Evolutionary conservation across 2,888 invertebrate species (phyloP), one percentile per base, ranked within the genome.

Genomic region (Tanypteryx hageni): DNA sequence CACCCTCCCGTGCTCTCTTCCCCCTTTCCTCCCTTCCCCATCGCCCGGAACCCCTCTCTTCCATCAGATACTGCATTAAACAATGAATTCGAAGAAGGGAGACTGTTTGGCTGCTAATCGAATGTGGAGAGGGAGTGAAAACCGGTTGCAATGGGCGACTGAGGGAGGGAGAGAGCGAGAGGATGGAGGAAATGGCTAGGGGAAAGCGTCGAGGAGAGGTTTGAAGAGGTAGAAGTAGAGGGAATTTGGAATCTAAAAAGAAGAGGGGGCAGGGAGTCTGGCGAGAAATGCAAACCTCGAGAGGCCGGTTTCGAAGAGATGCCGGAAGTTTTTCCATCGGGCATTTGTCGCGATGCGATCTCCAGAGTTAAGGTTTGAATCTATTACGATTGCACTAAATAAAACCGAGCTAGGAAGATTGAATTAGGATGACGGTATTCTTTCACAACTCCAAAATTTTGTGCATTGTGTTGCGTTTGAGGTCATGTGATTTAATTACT

Each of bases 51-150:
- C 44, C 31, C 31, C 61, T 59, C 59, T 31, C 86, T 56, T n/a
- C 44, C 83, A 56, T 56, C 57, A 4, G 83, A 57, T 44, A 83
- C 83, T n/a, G 57, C 86, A 86, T 61, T 86, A 86, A 86, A 86
- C 86, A 86, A 86, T 86, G 86, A 86, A 86, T 85, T 16, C 61
- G 86, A 27, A 86, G 57, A 22, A 86, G 86, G 86, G 58, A 22
- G 56, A n/a, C 44, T 83, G 83, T 83, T 83, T 86, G 86, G 59
- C 31, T 86, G 86, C 86, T 59, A 86, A 86, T 86, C 86, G 86
- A 61, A 61, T 59, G 27, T 27, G 58, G 86, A 27, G 82, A 64
- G 31, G 83, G 56, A 83, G 16, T n/a, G n/a, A 64, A 64, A 64
- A 86, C 59, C 5, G 86, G 86, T 16, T 61, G 14, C 59, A 14